phyloP scores from a whole-genome alignment of 2,113 vertebrate species.

The Petromus typicus region DNA sequence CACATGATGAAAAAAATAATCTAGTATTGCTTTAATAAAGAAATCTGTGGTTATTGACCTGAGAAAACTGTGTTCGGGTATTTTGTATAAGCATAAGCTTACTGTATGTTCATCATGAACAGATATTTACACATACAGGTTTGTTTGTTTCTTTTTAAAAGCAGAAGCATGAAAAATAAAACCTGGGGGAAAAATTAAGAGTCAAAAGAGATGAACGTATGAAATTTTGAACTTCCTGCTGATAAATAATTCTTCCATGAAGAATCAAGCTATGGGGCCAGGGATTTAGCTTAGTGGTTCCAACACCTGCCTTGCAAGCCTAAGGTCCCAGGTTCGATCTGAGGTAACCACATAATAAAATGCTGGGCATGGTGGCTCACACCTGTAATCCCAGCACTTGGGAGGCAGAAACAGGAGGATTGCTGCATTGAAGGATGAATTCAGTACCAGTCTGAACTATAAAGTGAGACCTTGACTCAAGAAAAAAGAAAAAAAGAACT shows the following conservation, averaged over 20 bases:
- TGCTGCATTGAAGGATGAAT: too few relatives aligned
- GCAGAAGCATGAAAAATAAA: background rate
- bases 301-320: too few relatives aligned
- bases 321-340: too few relatives aligned
- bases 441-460: too few relatives aligned
- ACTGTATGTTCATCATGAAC: background rate
- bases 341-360: too few relatives aligned
- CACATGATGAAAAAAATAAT: background rate
- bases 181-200: background rate
- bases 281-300: too few relatives aligned
- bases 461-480: too few relatives aligned
- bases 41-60: background rate
- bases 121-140: background rate
- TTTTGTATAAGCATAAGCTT: background rate
- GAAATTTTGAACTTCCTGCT: background rate
- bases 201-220: background rate
- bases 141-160: background rate
- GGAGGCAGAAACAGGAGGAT: too few relatives aligned
- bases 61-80: background rate
- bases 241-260: constrained; percentile 6
- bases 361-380: too few relatives aligned
- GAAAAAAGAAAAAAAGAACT: too few relatives aligned
- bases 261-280: too few relatives aligned
- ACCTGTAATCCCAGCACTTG: too few relatives aligned
- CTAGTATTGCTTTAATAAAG: background rate